Evolutionary conservation across 2,113 vertebrate genomes (phyloP).

Genomic region (Spizaetus ornatus): DNA sequence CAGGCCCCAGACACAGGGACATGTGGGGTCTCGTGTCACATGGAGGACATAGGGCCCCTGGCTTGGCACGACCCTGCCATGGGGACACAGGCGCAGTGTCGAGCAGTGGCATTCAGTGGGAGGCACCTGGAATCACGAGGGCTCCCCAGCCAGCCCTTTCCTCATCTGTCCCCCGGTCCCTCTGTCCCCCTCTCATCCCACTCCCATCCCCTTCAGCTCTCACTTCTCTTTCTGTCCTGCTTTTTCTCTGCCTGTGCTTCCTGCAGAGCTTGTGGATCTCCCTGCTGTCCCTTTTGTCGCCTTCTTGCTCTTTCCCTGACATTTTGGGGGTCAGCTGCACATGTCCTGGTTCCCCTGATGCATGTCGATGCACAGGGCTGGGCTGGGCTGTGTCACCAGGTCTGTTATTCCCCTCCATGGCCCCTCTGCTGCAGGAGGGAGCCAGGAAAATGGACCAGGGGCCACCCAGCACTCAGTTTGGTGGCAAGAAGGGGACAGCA

Average conservation of each 20-base stretch:
- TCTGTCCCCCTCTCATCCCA: background rate
- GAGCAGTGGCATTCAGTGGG: background rate
- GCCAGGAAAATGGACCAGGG: accelerated
- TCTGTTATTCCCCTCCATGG: background rate
- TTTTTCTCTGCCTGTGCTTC: background rate
- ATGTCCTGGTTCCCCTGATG: background rate
- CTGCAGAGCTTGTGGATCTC: background rate
- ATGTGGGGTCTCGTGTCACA: accelerated
- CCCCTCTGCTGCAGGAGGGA: background rate
- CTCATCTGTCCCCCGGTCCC: background rate
- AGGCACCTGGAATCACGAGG: accelerated
- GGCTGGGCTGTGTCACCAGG: background rate
- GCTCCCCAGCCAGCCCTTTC: background rate
- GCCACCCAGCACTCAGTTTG: background rate
- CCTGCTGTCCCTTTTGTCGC: accelerated
- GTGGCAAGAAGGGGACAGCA: background rate
- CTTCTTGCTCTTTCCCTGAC: background rate
- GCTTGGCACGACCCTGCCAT: background rate
- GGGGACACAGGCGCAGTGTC: accelerated
- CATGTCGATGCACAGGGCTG: accelerated
- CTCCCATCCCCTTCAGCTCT: background rate
- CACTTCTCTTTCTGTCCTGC: background rate
- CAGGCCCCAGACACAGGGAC: background rate
- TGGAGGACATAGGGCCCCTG: background rate
- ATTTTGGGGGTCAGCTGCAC: background rate